Evolutionary conservation across 2,888 invertebrate species (phyloP).

Genomic region (Philereme transversata): DNA sequence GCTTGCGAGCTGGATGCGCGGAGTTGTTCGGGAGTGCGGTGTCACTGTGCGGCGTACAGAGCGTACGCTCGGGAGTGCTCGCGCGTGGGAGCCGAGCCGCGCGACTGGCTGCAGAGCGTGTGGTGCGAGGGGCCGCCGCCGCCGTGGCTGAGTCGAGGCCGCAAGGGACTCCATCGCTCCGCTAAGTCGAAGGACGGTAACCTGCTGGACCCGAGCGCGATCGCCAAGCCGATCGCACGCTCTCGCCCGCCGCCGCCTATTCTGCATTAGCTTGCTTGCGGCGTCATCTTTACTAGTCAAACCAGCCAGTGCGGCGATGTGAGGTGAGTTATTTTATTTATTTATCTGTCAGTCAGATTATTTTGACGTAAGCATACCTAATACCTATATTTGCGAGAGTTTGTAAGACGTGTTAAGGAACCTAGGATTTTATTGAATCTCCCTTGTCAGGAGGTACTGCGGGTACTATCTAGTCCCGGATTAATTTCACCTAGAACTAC

Average conservation of each 20-base stretch:
- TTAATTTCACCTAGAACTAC: no score
- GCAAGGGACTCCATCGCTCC: conserved; percentile 47
- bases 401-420: no score
- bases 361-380: no score
- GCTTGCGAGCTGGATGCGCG: conserved; percentile 95
- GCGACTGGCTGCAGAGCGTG: conserved; percentile 88
- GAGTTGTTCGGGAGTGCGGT: conserved; percentile 91
- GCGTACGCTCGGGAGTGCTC: conserved; percentile 95
- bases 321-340: conserved; percentile 54
- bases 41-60: conserved; percentile 95
- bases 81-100: conserved; percentile 88
- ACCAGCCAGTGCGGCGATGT: conserved; percentile 69
- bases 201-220: conserved; percentile 57
- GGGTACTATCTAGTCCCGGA: no score
- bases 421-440: no score
- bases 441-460: no score
- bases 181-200: conserved; percentile 40
- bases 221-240: conserved; percentile 65
- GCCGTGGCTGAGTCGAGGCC: conserved; percentile 64
- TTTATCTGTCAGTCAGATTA: not conserved
- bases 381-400: no score
- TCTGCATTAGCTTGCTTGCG: conserved; percentile 60
- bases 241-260: conserved; percentile 76
- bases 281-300: conserved; percentile 77
- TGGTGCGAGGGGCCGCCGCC: conserved; percentile 84